Percentiles rank a stretch among this genome's conserved stretches.
Evolutionary conservation across 2,113 vertebrate genomes (phyloP).

Genomic region (Sigmodon hispidus): DNA sequence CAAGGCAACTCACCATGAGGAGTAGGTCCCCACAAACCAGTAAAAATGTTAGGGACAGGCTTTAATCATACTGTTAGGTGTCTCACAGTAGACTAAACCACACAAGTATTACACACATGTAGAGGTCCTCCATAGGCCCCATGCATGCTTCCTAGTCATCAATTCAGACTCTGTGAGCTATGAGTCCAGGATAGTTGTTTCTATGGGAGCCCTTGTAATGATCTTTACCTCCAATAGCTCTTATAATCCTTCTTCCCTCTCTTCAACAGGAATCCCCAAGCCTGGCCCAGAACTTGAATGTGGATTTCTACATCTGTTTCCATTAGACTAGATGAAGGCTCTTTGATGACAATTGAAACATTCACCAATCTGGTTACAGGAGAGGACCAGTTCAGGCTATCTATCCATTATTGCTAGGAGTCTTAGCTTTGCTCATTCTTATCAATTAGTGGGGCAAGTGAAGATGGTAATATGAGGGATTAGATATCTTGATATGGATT

Average conservation of each 20-base stretch:
- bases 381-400: background rate
- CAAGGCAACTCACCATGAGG: background rate
- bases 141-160: background rate
- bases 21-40: background rate
- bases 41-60: background rate
- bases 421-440: background rate
- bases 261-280: background rate
- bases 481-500: background rate
- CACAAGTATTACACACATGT: background rate
- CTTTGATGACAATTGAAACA: background rate
- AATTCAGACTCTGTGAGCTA: background rate
- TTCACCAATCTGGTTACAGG: background rate
- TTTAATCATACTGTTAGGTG: background rate
- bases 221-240: background rate
- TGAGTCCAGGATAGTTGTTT: background rate
- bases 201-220: background rate
- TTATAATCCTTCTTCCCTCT: background rate
- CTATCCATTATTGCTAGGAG: background rate
- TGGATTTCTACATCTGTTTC: background rate
- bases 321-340: background rate
- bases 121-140: background rate
- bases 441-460: background rate
- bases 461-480: background rate
- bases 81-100: background rate
- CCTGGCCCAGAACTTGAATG: background rate